Conservation (phyloP, 2,113 vertebrate species). For the Ptilorrhoa leucosticta region DNA sequence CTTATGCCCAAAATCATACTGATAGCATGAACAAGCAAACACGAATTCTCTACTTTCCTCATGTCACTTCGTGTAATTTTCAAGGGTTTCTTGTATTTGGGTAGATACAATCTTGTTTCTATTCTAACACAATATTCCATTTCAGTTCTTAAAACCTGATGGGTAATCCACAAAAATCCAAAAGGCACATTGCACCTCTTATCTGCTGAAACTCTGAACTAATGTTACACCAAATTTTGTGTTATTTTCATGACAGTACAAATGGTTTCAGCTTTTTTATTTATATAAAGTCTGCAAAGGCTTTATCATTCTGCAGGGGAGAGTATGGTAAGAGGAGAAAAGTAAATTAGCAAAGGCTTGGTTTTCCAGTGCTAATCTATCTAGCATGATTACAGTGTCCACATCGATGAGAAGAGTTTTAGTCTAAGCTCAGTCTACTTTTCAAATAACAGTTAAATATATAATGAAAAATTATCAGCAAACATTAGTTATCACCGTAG, state of each 20-base stretch:
- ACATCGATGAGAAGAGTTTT: fast-evolving
- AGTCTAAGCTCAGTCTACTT: background rate
- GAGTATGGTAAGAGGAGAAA: background rate
- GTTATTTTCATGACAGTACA: background rate
- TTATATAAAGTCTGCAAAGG: background rate
- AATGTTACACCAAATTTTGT: background rate
- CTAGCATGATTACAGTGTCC: background rate
- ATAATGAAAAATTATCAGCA: background rate
- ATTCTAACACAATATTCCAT: background rate
- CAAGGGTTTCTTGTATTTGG: background rate
- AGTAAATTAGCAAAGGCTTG: background rate
- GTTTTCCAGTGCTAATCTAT: background rate
- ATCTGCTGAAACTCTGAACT: background rate
- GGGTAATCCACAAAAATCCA: background rate
- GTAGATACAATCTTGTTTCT: background rate
- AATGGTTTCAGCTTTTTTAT: background rate
- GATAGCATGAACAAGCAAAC: background rate
- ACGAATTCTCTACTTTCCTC: background rate
- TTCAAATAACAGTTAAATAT: background rate
- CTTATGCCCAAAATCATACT: background rate
- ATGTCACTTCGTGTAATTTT: background rate
- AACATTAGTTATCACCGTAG: background rate
- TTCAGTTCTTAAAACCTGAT: background rate
- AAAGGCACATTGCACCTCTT: background rate
- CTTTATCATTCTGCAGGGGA: background rate